Percentiles rank a stretch among this genome's conserved stretches.
Evolutionary conservation across 2,888 invertebrate species (phyloP).

Genomic region (Hirudinaria manillensis): DNA sequence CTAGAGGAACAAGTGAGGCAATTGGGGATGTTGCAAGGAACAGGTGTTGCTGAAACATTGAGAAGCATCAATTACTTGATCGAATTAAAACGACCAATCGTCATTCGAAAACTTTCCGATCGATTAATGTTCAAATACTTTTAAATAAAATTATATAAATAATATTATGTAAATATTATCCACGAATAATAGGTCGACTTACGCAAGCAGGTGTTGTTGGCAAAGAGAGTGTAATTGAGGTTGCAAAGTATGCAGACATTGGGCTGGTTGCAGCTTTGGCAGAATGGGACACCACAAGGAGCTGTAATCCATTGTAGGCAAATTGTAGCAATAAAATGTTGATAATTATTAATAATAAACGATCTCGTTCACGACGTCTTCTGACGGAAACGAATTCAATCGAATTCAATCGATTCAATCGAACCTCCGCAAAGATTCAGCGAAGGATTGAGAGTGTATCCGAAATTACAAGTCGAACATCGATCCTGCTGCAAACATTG

Average conservation of each 20-base stretch:
- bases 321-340: no score
- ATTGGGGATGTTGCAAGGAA: slow-evolving; percentile 16
- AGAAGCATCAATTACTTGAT: no score
- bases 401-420: no score
- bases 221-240: not conserved
- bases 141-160: not conserved
- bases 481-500: not conserved
- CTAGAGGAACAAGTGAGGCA: slow-evolving; percentile 7
- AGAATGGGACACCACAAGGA: not conserved
- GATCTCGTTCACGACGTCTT: no score
- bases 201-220: slow-evolving; percentile 9
- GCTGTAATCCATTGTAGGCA: not conserved
- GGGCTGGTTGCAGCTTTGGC: slow-evolving; percentile 10
- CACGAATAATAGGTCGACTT: not conserved
- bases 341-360: no score
- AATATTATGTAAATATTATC: not conserved
- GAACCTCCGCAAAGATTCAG: no score
- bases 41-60: not conserved
- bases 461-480: not conserved
- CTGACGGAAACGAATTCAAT: no score
- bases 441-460: slow-evolving; percentile 3
- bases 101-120: not conserved
- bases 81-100: not conserved
- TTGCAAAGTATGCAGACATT: slow-evolving; percentile 3
- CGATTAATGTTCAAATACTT: no score